A percentile compares a stretch with the other conserved stretches of the same genome.
Conservation (phyloP, 1,140 invertebrate genomes). For the Ptiloglossa arizonensis region DNA sequence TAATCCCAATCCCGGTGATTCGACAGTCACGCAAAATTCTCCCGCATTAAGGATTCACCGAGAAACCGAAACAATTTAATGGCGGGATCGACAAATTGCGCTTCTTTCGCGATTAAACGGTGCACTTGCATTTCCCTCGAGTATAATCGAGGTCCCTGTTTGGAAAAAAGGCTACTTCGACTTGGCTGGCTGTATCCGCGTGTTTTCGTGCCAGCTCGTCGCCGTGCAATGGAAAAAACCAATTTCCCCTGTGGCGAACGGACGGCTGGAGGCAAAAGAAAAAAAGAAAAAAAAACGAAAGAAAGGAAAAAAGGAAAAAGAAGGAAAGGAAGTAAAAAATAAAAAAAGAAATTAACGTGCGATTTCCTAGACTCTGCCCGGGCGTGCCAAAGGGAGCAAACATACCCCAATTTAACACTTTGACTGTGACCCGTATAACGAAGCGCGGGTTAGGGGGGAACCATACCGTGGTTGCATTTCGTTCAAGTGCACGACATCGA, state of each 20-base stretch:
- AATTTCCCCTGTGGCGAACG: constrained; percentile 63
- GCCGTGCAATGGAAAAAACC: constrained; percentile 63
- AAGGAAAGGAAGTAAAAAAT: background rate
- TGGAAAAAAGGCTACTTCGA: constrained; percentile 43
- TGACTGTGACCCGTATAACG: constrained; percentile 30
- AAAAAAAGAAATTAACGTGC: constrained; percentile 54
- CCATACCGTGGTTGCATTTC: background rate
- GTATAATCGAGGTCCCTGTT: constrained; percentile 57
- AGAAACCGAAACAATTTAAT: constrained; percentile 54
- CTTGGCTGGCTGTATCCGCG: constrained; percentile 32
- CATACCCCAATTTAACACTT: constrained; percentile 57
- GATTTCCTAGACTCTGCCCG: constrained; percentile 57
- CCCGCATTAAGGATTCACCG: constrained; percentile 31
- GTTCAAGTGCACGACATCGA: background rate
- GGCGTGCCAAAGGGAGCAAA: constrained; percentile 54
- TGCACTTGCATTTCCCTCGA: constrained; percentile 44
- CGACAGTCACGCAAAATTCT: too few species aligned
- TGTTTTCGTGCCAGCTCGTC: constrained; percentile 62
- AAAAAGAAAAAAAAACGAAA: constrained; percentile 18
- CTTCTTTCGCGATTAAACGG: constrained; percentile 54
- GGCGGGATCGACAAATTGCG: constrained; percentile 60
- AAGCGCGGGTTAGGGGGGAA: background rate
- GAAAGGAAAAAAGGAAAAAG: background rate
- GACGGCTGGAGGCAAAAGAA: constrained; percentile 29
- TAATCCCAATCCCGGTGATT: too few species aligned